Evolutionary conservation across 2,888 invertebrate species (phyloP).

Genomic region (Leptinotarsa rubiginosa): DNA sequence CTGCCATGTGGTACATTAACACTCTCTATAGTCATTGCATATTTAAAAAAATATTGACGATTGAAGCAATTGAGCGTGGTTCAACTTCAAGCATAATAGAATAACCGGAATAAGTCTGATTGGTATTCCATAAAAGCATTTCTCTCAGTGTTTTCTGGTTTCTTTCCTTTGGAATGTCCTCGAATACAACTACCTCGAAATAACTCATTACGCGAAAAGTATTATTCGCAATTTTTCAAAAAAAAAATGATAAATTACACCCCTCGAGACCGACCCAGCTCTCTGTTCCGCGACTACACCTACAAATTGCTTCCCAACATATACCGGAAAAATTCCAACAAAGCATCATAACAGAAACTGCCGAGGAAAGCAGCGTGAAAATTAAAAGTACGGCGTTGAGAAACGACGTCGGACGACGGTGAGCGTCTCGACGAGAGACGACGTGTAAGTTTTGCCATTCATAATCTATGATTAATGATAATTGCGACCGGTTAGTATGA

Average conservation of each 20-base stretch:
- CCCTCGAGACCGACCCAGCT: neutral
- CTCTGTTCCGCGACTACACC: constrained; percentile 27
- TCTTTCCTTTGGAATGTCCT: neutral
- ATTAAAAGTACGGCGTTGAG: constrained; percentile 56
- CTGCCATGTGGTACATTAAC: too few species aligned
- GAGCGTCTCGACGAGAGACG: constrained; percentile 57
- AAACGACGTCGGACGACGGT: constrained; percentile 49
- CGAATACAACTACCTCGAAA: neutral
- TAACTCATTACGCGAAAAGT: neutral
- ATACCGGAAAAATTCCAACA: constrained; percentile 14
- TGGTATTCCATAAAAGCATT: too few species aligned
- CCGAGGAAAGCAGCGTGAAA: constrained; percentile 48
- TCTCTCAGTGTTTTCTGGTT: neutral
- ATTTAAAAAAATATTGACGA: too few species aligned
- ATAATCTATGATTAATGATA: constrained; percentile 66
- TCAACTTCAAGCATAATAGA: too few species aligned
- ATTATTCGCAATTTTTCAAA: neutral
- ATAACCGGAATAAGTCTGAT: too few species aligned
- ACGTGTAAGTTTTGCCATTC: constrained; percentile 65
- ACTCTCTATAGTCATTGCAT: too few species aligned
- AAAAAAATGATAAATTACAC: constrained; percentile 4
- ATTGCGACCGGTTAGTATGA: constrained; percentile 62
- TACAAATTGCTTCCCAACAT: constrained; percentile 36
- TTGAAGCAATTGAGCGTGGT: too few species aligned
- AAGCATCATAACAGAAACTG: constrained; percentile 22